Conservation (phyloP, 2,113 vertebrate species). For the Acrocephalus arundinaceus region DNA sequence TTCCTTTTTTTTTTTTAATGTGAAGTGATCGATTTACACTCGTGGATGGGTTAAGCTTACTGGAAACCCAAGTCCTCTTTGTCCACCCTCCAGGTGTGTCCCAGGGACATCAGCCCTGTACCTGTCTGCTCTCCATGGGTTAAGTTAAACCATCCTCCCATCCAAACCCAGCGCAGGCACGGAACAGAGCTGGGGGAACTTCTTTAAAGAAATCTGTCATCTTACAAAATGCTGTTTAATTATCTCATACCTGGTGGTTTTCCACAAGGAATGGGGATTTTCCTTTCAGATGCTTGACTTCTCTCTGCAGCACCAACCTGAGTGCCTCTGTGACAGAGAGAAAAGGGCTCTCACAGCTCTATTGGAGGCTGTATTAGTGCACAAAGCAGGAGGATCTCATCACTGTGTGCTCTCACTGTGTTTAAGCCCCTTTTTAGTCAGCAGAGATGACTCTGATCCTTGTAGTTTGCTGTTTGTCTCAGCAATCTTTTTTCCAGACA, state of each 20-base stretch:
- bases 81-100: constrained; percentile 16
- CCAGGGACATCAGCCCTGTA: constrained; percentile 9
- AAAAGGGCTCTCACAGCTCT: background rate
- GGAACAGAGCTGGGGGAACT: background rate
- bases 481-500: constrained; percentile 11
- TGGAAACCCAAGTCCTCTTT: constrained; percentile 59
- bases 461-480: constrained; percentile 31
- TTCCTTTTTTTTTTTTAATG: constrained; percentile 9
- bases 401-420: background rate
- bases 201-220: background rate
- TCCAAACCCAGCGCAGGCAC: background rate
- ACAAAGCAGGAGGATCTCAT: background rate
- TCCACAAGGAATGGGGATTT: background rate
- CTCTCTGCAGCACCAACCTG: background rate
- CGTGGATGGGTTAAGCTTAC: constrained; percentile 68
- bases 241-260: background rate
- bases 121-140: background rate
- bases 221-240: background rate
- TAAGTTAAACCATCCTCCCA: background rate
- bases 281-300: background rate
- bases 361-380: background rate
- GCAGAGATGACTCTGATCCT: background rate
- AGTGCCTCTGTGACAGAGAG: background rate
- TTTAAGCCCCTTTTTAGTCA: background rate
- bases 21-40: constrained; percentile 72